phyloP scores from a whole-genome alignment of 2,797 vertebrate genomes.

The Pangasius sanitwongsei region DNA sequence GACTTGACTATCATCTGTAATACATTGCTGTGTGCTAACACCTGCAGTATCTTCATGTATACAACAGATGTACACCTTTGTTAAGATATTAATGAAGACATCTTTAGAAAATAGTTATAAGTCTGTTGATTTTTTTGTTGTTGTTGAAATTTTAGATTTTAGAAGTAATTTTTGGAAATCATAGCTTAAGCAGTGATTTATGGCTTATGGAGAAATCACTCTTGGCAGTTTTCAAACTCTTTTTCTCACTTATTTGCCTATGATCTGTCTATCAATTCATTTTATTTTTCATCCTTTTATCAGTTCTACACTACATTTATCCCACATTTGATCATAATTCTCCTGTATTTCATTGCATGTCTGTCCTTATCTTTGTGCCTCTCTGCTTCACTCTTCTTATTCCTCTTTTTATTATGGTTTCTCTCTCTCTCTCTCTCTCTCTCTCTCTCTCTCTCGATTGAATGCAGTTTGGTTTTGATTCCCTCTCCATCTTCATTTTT shows the following conservation, averaged over 20 bases:
- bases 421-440: background rate
- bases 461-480: slow-evolving; percentile 70
- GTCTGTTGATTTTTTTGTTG: background rate
- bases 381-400: background rate
- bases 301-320: background rate
- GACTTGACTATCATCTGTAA: slow-evolving; percentile 4
- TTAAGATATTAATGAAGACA: background rate
- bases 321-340: slow-evolving; percentile 30
- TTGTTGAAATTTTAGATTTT: background rate
- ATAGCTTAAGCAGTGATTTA: background rate
- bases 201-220: background rate
- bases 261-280: background rate
- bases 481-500: slow-evolving; percentile 80
- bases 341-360: slow-evolving; percentile 25
- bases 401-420: background rate
- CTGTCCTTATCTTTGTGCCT: background rate
- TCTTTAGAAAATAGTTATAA: background rate
- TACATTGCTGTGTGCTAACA: background rate
- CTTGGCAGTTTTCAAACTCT: background rate
- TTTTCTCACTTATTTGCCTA: background rate
- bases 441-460: slow-evolving; percentile 46
- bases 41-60: background rate
- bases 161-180: background rate
- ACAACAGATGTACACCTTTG: background rate
- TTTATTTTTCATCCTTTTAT: background rate